Percentiles rank a stretch among this genome's conserved stretches.
Conservation (phyloP, 1,140 invertebrate genomes). For the Aleiodes sp. region DNA sequence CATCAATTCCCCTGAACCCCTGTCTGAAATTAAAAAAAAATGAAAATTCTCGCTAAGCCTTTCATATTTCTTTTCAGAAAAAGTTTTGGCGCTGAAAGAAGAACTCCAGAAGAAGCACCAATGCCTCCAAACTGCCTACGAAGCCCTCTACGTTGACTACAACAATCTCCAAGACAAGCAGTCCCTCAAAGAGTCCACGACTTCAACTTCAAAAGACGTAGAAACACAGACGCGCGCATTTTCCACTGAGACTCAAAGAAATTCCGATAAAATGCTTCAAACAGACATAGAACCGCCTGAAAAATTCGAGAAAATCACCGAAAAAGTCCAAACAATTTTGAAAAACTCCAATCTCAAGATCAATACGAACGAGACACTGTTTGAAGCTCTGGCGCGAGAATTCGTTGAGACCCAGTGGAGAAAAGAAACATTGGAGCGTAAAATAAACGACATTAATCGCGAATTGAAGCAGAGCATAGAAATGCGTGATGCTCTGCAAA, state of each 20-base stretch:
- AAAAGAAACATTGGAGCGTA: slow-evolving; percentile 58
- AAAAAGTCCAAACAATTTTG: slow-evolving; percentile 54
- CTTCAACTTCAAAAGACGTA: slow-evolving; percentile 13
- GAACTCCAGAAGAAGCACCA: slow-evolving; percentile 71
- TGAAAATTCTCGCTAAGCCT: too few relatives aligned
- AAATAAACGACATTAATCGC: slow-evolving; percentile 52
- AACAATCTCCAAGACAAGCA: slow-evolving; percentile 52
- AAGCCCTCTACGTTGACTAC: slow-evolving; percentile 58
- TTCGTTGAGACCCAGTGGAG: slow-evolving; percentile 59
- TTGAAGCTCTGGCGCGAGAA: slow-evolving; percentile 52
- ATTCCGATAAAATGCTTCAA: slow-evolving; percentile 31
- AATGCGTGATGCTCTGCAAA: slow-evolving; percentile 52
- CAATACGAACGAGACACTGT: slow-evolving; percentile 44
- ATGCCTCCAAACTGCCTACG: slow-evolving; percentile 58
- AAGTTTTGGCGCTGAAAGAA: slow-evolving; percentile 71
- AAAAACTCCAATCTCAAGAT: slow-evolving; percentile 47
- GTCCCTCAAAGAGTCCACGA: slow-evolving; percentile 25
- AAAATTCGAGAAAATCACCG: slow-evolving; percentile 37
- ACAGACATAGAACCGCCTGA: background rate
- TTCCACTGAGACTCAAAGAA: too few relatives aligned
- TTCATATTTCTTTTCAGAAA: too few relatives aligned
- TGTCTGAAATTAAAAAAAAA: too few relatives aligned
- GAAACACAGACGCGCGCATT: slow-evolving; percentile 10
- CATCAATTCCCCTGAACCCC: too few relatives aligned
- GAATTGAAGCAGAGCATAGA: slow-evolving; percentile 56